Base-by-base conservation (phyloP, 2,888 invertebrate genomes). In the Drosophila subquinaria region DNA sequence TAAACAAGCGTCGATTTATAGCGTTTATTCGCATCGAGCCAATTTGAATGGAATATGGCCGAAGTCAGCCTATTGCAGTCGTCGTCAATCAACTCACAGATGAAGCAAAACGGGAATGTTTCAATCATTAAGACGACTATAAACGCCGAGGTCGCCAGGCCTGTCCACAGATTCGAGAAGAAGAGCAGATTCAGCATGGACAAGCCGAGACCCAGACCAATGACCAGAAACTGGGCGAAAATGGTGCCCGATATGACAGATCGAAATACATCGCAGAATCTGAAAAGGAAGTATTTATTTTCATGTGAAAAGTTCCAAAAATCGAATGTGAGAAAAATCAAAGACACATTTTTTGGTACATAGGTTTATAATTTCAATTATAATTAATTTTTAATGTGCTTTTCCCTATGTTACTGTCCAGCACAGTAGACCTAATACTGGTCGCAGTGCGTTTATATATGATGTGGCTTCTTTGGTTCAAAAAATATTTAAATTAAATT, bases 21-120 rank as follows among this genome's bases (percentile, higher is more conserved):
- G 2, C 68, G 63, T 8, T 59, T 68, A 23, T 42, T 65, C 3
- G 74, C 76, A 35, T 53, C 53, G 1, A 73, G 3, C 82, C 82
- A 82, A 38, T 82, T 66, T 3, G 81, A 81, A 6, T 82, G 66
- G 35, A 82, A 82, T 40, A 82, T 53, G 2, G 70, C 56, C 3
- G 20, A 9, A 0, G 72, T 38, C 0, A 82, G 48, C 0, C 10
- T 38, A 1, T 59, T 36, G 45, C 74, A 69, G 3, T 81, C 83
- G 0, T 64, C 52, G 3, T n/a, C 15, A 5, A 82, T 36, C 9
- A 62, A 33, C 15, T 82, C 73, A 30, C 82, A 81, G 15, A 74
- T 27, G n/a, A 53, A 73, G 9, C 81, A 82, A 27, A 82, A 81
- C 0, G 82, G 82, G 57, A 79, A 82, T 8, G 82, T 81, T 42